Base-by-base conservation (phyloP, 2,888 invertebrate species). In the Hyposoter didymator region DNA sequence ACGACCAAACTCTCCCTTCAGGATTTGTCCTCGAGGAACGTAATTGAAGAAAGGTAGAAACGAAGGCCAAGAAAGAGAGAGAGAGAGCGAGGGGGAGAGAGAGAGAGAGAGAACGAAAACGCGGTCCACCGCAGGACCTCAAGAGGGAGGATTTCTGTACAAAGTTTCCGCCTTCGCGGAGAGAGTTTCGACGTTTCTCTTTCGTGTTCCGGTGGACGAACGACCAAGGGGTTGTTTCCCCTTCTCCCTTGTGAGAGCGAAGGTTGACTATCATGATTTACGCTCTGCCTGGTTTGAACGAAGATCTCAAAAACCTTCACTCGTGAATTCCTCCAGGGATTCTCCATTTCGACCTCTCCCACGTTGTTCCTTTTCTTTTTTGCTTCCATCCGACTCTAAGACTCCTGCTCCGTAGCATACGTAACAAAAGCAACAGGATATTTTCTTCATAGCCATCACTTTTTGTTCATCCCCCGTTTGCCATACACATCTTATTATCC, bases 111-210 rank as follows among this genome's bases (percentile, higher is more conserved):
- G 69, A 64, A 72, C 39, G 22, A 76, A 62, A 43, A 39, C 52
- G 70, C 35, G 78, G 82, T 85, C 55, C 45, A 72, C 79, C 83
- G 43, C 66, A 62, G 22, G 73, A 69, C 69, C 78, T 64, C 78
- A 59, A 73, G 59, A 74, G 73, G 73, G 59, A 75, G 79, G 79
- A 12, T 75, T 62, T 28, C 47, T 72, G 82, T 80, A 80, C 66
- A 70, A 78, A 76, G 79, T 76, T 82, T 85, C 82, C 82, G 75
- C 76, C 49, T 76, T 76, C 19, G 70, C 66, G 59, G 69, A 82
- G 69, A 82, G 69, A 82, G 82, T 85, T 85, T 84, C 84, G 78
- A 84, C 82, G 84, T 85, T 87, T 86, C 82, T 82, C 76, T 73
- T 81, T 82, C 84, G 78, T 79, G 76, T 81, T 81, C 80, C 78